Evolutionary conservation across 2,888 invertebrate species (phyloP), one percentile per base, ranked within the genome.

Genomic region (Diploptera punctata): DNA sequence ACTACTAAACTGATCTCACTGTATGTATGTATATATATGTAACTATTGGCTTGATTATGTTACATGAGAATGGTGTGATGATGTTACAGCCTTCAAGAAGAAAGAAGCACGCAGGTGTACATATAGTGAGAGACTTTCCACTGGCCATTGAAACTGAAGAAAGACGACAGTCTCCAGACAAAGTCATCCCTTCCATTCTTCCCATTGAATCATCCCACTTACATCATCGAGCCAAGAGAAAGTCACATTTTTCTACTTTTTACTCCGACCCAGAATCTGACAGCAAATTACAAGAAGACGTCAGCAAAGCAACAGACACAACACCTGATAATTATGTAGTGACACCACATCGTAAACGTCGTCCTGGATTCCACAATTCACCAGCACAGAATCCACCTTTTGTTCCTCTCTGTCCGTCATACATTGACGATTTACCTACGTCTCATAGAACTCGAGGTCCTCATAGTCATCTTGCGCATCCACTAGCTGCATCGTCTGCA

Each of bases 381-480:
- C 94, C 94, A 21, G 92, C 93, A 75, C 94, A 94, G 81, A 94
- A 94, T 83, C 93, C 93, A 75, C 93, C 94, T 47, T 94, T 94
- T 80, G 93, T 94, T 76, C 93, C 94, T 73, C 93, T 93, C 81
- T 90, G 90, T 77, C 91, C 91, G 70, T 91, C 91, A 77, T 90
- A 92, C 80, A 85, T 92, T 77, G 92, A 92, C 81, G 92, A 92
- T 80, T 87, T 90, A 79, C 71, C 77, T 68, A 62, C 49, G 9
- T 31, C 44, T 65, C 70, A 70, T 49, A 43, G 62, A 43, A 33
- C 49, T 49, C 52, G 33, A 13, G 62, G 65, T n/a, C 33, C 70
- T 13, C 33, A 29, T 21, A 31, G 70, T 26, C 47, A 62, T 7
- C 47, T 89, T 19, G 90, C 86, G 81, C 91, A 91, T 81, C 89